Percentiles rank a stretch among this genome's conserved stretches.
Conservation (phyloP, 2,888 invertebrate genomes). For the Gerosis bhagava region DNA sequence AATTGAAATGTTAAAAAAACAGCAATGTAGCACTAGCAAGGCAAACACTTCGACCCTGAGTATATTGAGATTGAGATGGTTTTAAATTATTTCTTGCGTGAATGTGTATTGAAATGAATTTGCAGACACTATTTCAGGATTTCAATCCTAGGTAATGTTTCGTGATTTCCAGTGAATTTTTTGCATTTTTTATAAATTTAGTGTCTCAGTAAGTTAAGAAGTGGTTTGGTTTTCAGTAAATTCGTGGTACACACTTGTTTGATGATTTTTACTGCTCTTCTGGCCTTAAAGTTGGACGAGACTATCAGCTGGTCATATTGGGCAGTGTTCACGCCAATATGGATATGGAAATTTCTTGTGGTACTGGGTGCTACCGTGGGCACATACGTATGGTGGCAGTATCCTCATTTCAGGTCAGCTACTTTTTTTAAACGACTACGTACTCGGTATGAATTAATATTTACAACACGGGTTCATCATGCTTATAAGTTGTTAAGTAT, state of each 20-base stretch:
- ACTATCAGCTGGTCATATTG: conserved; percentile 96
- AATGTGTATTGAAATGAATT: conserved; percentile 88
- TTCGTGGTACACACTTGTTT: conserved; percentile 97
- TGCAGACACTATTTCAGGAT: conserved; percentile 94
- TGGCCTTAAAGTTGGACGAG: conserved; percentile 95
- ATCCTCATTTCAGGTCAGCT: conserved; percentile 94
- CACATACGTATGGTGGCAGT: conserved; percentile 97
- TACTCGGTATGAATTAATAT: too few species aligned
- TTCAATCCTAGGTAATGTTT: conserved; percentile 92
- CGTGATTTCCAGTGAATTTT: neutral
- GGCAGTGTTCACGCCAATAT: conserved; percentile 97
- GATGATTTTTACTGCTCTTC: conserved; percentile 94
- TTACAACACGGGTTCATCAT: too few species aligned
- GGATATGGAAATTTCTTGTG: conserved; percentile 98
- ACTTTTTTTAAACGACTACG: too few species aligned
- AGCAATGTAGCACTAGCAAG: neutral
- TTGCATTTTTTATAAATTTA: conserved; percentile 20
- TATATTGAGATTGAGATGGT: conserved; percentile 18
- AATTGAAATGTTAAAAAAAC: conserved; percentile 1
- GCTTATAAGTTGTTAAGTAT: too few species aligned
- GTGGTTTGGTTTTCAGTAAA: conserved; percentile 86
- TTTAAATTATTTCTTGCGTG: conserved; percentile 38
- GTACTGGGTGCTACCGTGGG: conserved; percentile 95
- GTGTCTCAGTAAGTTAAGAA: conserved; percentile 26
- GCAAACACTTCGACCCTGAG: conserved; percentile 16